Evolutionary conservation across 2,113 vertebrate species (phyloP).

Genomic region (Crotalus horridus): DNA sequence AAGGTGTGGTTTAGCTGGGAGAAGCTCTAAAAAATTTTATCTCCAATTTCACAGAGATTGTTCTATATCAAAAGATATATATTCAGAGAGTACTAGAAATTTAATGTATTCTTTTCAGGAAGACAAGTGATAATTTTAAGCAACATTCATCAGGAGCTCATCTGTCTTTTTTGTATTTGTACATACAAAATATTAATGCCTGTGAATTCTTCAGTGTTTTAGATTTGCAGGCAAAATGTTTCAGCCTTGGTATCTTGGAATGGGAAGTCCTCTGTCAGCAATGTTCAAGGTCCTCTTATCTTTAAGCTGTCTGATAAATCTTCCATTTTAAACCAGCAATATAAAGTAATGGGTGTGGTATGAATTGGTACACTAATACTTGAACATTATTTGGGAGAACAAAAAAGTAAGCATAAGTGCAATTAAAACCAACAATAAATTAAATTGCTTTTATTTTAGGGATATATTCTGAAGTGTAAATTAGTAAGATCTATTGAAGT

Average conservation of each 20-base stretch:
- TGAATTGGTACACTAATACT: neutral
- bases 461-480: neutral
- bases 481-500: neutral
- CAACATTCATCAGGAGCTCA: slow-evolving; percentile 71
- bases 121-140: slow-evolving; percentile 77
- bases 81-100: slow-evolving; percentile 64
- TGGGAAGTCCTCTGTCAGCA: neutral
- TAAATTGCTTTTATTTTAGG: neutral
- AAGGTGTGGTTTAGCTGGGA: neutral
- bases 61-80: slow-evolving; percentile 58
- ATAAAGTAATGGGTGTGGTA: too few species aligned
- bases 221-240: slow-evolving; percentile 45
- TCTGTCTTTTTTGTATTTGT: slow-evolving; percentile 57
- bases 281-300: neutral
- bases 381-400: neutral
- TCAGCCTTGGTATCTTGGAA: slow-evolving; percentile 25
- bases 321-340: neutral
- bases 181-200: slow-evolving; percentile 71
- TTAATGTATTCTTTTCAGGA: slow-evolving; percentile 70
- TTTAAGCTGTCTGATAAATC: too few species aligned
- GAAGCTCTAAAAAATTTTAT: neutral
- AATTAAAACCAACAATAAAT: neutral
- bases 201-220: slow-evolving; percentile 72
- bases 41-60: slow-evolving; percentile 13
- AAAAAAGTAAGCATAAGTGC: neutral